Base-by-base conservation (phyloP, 2,797 vertebrate species). In the Peromyscus attwateri region DNA sequence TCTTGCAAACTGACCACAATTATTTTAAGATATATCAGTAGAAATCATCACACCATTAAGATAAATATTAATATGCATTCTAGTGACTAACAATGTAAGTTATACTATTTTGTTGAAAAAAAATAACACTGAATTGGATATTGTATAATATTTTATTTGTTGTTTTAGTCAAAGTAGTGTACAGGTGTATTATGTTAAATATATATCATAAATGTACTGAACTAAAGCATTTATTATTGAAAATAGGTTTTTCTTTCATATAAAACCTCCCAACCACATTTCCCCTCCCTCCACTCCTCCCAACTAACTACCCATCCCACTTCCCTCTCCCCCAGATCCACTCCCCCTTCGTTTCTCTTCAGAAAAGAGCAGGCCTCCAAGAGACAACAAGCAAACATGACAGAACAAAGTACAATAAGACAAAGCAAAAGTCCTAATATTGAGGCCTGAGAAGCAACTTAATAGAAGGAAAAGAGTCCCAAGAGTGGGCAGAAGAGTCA, bases 151-250 rank as follows among this genome's bases (percentile, higher is more conserved):
- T 27, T n/a, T 88, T 55, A 60, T 52, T 2, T 94, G 19, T 75
- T 83, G 3, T 91, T 92, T 88, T 80, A 55, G 1, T 31, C 34
- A 92, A 80, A 64, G 0, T 37, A 43, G 10, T 73, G 0, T 87
- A 3, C n/a, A 77, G 52, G 23, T 17, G 2, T 87, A 92, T 57
- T 55, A 52, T 60, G 0, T 19, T 3, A 73, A 55, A 31, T 25
- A 12, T 52, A 25, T 57, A n/a, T 37, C 23, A 21, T 27, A 73
- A 34, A 82, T 60, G 1, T 12, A 29, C 5, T 49, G 14, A 27
- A 82, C 14, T 40, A 88, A 66, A n/a, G 29, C 49, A n/a, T 91
- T 85, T 89, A 91, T 64, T 55, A 43, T 34, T 31, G 62, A 66
- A 34, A 66, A 34, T 66, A 66, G 10, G 13, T 66, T 66, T 43